These are phyloP conservation scores for Delphinus delphis DNA, from an alignment of 2,113 vertebrate genomes.

Conservation along the genomic window DNA sequence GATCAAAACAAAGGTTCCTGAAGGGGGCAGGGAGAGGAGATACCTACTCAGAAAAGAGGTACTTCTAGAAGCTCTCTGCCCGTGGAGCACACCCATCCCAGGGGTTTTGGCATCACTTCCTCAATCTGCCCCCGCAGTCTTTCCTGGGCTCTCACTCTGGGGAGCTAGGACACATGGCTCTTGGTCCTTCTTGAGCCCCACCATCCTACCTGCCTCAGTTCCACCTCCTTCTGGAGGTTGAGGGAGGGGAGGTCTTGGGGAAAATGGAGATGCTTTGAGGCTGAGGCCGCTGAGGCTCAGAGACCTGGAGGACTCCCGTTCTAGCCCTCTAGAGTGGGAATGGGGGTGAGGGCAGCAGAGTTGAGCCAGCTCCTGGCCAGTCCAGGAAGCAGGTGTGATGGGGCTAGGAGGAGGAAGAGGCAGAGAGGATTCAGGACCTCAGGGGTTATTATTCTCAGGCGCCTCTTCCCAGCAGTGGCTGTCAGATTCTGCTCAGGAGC, in stretches of 20 bases:
- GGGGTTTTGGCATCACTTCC: neutral
- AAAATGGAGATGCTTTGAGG: neutral
- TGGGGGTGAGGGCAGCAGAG: neutral
- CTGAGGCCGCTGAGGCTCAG: neutral
- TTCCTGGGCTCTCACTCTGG: neutral
- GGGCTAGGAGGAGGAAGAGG: neutral
- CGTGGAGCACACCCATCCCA: fast-evolving
- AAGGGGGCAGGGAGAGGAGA: neutral
- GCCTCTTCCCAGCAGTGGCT: neutral
- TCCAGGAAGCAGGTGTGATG: neutral
- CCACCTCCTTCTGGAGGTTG: neutral
- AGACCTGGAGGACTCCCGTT: neutral
- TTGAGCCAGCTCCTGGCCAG: neutral
- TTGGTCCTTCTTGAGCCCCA: neutral
- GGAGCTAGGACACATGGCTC: neutral
- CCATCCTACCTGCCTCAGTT: neutral
- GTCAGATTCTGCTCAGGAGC: neutral
- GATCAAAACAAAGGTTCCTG: neutral
- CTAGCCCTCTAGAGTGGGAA: neutral
- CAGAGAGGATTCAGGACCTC: neutral
- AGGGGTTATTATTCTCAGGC: neutral
- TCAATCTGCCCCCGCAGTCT: too few relatives aligned
- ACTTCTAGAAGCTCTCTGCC: neutral
- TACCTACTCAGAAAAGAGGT: neutral
- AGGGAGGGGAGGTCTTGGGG: neutral